Percentiles rank a stretch among this genome's conserved stretches.
phyloP scores from a whole-genome alignment of 1,140 invertebrate genomes.

The Delia radicum region DNA sequence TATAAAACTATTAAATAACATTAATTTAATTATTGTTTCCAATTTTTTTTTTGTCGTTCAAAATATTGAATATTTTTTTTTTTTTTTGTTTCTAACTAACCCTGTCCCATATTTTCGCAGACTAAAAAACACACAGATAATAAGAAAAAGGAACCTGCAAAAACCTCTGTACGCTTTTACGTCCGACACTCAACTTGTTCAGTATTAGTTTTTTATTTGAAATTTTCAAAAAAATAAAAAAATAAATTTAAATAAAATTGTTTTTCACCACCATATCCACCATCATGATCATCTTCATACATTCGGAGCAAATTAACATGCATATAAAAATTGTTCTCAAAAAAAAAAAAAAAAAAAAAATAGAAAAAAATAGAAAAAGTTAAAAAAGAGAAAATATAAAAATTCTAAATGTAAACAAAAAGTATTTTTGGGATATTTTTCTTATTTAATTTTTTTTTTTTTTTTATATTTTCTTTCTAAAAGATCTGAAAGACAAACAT shows the following conservation, averaged over 20 bases:
- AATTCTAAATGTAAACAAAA: neutral
- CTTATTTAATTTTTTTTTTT: neutral
- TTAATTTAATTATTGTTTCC: neutral
- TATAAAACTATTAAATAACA: neutral
- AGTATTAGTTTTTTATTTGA: slow-evolving; percentile 22
- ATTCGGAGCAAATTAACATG: neutral
- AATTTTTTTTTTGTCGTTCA: neutral
- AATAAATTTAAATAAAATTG: neutral
- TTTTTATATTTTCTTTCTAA: neutral
- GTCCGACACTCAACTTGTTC: slow-evolving; percentile 30
- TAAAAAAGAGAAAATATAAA: neutral
- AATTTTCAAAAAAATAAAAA: slow-evolving; percentile 8
- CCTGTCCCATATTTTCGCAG: slow-evolving; percentile 32
- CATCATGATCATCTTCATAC: neutral
- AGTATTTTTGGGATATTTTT: neutral
- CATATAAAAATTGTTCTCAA: neutral
- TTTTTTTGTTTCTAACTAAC: slow-evolving; percentile 26
- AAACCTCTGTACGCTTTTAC: slow-evolving; percentile 24
- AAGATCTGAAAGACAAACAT: neutral
- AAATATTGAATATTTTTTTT: neutral
- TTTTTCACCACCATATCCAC: neutral
- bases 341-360: neutral
- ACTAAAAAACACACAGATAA: neutral
- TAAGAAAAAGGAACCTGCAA: slow-evolving; percentile 14
- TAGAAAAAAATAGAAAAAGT: too few species aligned